A percentile compares a stretch with the other conserved stretches of the same genome.
Evolutionary conservation across 2,113 vertebrate genomes (phyloP).

Genomic region (Varanus komodoensis): DNA sequence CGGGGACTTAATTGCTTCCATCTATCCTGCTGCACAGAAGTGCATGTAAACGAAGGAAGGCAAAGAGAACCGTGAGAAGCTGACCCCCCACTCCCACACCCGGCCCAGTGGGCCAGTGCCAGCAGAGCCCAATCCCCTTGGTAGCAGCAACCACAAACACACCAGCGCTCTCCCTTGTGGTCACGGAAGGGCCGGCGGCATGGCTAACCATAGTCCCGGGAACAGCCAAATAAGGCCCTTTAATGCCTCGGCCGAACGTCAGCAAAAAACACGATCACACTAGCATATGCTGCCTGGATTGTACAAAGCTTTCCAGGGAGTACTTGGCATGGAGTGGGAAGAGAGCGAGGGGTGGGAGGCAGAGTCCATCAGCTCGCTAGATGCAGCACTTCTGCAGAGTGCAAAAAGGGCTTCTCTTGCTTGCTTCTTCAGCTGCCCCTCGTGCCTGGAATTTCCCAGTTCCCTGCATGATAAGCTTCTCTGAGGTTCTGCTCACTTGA

Average conservation of each 20-base stretch:
- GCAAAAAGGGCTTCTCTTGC: neutral
- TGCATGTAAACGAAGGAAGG: neutral
- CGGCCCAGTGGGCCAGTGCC: neutral
- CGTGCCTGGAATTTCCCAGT: neutral
- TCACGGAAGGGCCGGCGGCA: rapidly evolving
- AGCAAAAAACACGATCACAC: constrained; percentile 6
- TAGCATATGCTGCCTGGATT: neutral
- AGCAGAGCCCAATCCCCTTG: constrained; percentile 25
- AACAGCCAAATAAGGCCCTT: neutral
- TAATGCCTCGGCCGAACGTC: neutral
- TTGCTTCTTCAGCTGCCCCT: neutral
- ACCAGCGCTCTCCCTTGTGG: neutral
- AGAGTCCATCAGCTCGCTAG: neutral
- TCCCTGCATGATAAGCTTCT: neutral
- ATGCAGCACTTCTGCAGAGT: neutral
- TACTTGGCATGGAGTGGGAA: neutral
- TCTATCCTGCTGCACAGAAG: neutral
- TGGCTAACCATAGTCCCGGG: constrained; percentile 19
- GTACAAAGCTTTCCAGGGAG: rapidly evolving
- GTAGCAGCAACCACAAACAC: constrained; percentile 28
- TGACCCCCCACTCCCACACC: neutral
- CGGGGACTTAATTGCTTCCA: constrained; percentile 27
- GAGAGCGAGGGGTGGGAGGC: rapidly evolving
- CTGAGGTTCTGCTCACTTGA: neutral
- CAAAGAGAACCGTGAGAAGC: rapidly evolving